A percentile compares a stretch with the other conserved stretches of the same genome.
These are phyloP conservation scores for Urocolius indicus DNA, from an alignment of 2,113 vertebrate species.

Conservation along the genomic window DNA sequence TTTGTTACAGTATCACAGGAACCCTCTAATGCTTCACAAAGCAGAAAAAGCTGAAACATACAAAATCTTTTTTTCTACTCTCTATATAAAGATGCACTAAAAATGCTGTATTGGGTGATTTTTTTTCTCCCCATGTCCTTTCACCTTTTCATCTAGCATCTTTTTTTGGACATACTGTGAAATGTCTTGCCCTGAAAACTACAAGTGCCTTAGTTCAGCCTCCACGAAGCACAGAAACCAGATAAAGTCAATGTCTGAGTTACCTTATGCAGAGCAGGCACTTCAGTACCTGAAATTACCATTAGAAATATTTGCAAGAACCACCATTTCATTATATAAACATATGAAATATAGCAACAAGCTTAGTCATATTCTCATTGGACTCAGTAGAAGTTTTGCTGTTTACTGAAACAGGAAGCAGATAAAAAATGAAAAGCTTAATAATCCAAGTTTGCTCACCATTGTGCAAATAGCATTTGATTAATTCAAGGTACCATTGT, in stretches of 20 bases:
- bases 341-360: constrained; percentile 44
- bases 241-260: neutral
- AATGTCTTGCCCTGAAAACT: neutral
- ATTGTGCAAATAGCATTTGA: constrained; percentile 4
- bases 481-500: neutral
- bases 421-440: constrained; percentile 29
- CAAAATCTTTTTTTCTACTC: neutral
- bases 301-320: constrained; percentile 11
- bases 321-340: constrained; percentile 15
- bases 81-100: neutral
- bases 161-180: neutral
- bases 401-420: constrained; percentile 40
- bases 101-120: neutral
- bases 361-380: constrained; percentile 43
- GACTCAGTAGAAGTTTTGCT: constrained; percentile 27
- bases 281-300: neutral
- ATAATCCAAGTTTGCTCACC: neutral
- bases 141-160: neutral
- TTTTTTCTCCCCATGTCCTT: neutral
- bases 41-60: neutral
- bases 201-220: neutral
- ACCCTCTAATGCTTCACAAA: neutral
- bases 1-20: neutral
- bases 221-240: neutral
- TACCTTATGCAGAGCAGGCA: neutral